These are phyloP conservation scores for Spodoptera litura DNA, from an alignment of 1,140 invertebrate genomes.

Conservation along the genomic window DNA sequence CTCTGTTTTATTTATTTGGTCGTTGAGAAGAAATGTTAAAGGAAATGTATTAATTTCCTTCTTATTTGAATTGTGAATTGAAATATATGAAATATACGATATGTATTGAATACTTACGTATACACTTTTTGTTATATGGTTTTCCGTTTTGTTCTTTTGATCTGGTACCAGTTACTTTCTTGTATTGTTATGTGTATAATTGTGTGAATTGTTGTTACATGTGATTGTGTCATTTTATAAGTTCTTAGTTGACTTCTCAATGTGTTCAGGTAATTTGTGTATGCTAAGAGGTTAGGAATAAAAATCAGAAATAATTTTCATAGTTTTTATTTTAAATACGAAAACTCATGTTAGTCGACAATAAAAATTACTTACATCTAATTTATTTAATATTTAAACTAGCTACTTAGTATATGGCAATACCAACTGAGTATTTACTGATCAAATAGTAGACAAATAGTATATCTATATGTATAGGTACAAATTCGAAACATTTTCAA, in stretches of 20 bases:
- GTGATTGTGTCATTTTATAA: background rate
- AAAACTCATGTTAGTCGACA: conserved; percentile 69
- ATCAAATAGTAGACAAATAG: conserved; percentile 63
- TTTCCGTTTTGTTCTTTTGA: too few relatives aligned
- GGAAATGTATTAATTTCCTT: too few relatives aligned
- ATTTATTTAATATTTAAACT: conserved; percentile 69
- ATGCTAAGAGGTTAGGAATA: conserved; percentile 15
- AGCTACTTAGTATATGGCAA: conserved; percentile 65
- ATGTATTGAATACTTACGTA: too few relatives aligned
- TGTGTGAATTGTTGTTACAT: background rate
- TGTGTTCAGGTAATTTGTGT: background rate
- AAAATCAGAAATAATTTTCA: conserved; percentile 47
- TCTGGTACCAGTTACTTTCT: too few relatives aligned
- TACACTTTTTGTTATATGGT: too few relatives aligned
- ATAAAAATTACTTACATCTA: conserved; percentile 77
- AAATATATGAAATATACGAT: too few relatives aligned
- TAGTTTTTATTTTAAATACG: conserved; percentile 72
- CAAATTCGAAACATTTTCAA: conserved; percentile 63
- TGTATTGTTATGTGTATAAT: too few relatives aligned
- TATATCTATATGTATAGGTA: conserved; percentile 55
- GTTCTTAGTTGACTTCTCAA: background rate
- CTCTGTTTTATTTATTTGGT: too few relatives aligned
- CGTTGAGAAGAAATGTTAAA: too few relatives aligned
- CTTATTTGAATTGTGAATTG: too few relatives aligned
- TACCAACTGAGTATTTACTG: conserved; percentile 61